Base-by-base conservation (phyloP, 2,888 invertebrate species). In the Folsomia candida region DNA sequence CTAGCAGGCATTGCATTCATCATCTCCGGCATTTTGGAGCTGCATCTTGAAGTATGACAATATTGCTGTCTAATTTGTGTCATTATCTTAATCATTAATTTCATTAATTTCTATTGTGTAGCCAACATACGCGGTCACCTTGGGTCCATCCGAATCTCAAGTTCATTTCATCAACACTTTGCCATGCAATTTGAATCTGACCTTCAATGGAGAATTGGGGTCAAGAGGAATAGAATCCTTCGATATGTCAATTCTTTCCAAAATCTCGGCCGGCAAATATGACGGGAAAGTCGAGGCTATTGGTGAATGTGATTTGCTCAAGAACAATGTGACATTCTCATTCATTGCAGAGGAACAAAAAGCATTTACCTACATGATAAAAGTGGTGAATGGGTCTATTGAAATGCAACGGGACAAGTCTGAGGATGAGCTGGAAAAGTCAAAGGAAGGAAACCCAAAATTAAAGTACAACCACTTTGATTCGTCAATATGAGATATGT, bases 111-210 rank as follows among this genome's bases (percentile, higher is more conserved):
- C 22, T 25, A 26, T 59, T 70, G 69, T 11, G n/a, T 69, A 81
- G 81, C 65, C 73, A 20, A 80, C 80, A 2, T 81, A 80, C 57
- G 78, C 80, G 0, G 68, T 74, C 14, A 63, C 73, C 26, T 72
- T 81, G 22, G 62, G 29, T 24, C 14, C 37, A 20, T 69, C 63
- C 20, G 63, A 78, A 58, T 68, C 88, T 0, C 87, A 88, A 0
- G 78, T 90, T 61, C 87, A 88, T 71, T 81, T 90, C 27, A 83
- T 90, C 78, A 91, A 90, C 81, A 87, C 88, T 0, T 82, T 89
- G 18, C 86, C 85, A 0, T 91, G 90, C 79, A 82, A 85, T 0
- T 81, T 89, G 11, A 85, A 79, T 4, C 25, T 58, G 14, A n/a
- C 11, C 26, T 65, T 51, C 6, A 25, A 24, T 64, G 27, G 20